Percentiles rank a stretch among this genome's conserved stretches.
Evolutionary conservation across 2,113 vertebrate species (phyloP).

Genomic region (Onychostruthus taczanowskii): DNA sequence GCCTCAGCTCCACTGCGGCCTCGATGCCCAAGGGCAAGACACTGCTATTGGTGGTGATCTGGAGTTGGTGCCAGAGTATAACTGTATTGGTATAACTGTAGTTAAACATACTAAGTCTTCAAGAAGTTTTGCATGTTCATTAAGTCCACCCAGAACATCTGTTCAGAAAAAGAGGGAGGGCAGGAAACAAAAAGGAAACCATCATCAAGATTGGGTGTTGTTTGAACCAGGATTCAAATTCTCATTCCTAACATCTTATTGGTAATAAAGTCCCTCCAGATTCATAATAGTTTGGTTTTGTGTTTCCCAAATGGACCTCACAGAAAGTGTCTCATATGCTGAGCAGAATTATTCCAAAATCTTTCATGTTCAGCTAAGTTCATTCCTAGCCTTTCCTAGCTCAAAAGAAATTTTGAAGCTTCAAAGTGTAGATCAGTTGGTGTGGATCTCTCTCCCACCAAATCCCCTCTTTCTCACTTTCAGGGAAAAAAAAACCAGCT

Average conservation of each 20-base stretch:
- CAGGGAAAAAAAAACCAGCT: not conserved
- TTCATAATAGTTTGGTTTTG: not conserved
- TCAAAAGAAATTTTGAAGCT: not conserved
- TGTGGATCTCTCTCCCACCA: not conserved
- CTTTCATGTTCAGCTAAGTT: not conserved
- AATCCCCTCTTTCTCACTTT: not conserved
- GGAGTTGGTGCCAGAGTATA: not conserved
- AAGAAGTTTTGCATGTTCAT: not conserved
- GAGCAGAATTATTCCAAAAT: not conserved
- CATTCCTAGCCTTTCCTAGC: not conserved
- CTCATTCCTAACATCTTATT: not conserved
- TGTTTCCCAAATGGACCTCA: not conserved
- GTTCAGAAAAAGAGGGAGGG: not conserved
- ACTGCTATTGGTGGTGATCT: accelerated
- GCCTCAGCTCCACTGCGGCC: not conserved
- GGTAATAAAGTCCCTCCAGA: not conserved
- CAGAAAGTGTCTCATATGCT: not conserved
- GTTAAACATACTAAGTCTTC: not conserved
- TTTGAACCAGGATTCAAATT: not conserved
- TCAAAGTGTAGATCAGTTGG: not conserved
- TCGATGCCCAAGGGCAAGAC: not conserved
- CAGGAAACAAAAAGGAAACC: not conserved
- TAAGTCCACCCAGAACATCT: not conserved
- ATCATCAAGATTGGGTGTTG: not conserved
- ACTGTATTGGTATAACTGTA: not conserved